Percentiles rank a stretch among this genome's conserved stretches.
These are phyloP conservation scores for Geopemphigus sp. DNA, from an alignment of 1,140 invertebrate species.

Conservation along the genomic window DNA sequence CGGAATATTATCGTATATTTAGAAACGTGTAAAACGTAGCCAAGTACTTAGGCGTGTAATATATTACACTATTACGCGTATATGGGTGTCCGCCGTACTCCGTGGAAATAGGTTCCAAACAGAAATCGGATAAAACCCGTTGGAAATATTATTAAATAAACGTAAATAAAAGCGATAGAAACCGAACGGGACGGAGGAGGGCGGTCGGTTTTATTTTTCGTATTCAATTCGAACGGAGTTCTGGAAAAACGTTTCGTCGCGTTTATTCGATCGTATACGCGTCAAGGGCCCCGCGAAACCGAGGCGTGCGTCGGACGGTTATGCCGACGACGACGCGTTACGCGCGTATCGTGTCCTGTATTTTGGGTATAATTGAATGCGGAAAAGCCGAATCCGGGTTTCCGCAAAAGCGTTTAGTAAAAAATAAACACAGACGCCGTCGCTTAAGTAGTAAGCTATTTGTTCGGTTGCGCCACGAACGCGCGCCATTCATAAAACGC, in stretches of 20 bases:
- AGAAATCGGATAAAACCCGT: too few relatives aligned
- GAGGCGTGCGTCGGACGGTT: background rate
- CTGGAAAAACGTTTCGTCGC: background rate
- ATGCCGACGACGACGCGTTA: background rate
- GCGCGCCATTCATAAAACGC: too few relatives aligned
- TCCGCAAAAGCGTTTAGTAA: background rate
- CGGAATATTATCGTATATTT: too few relatives aligned
- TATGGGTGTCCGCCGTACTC: too few relatives aligned
- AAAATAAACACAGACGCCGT: background rate
- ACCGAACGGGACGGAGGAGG: background rate
- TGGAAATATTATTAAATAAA: too few relatives aligned
- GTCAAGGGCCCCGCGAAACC: background rate
- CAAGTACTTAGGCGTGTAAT: too few relatives aligned
- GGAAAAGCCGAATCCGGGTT: background rate
- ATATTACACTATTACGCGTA: too few relatives aligned
- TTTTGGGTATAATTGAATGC: too few relatives aligned
- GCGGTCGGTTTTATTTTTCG: background rate
- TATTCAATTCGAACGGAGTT: background rate
- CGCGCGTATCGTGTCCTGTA: background rate
- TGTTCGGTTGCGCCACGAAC: too few relatives aligned
- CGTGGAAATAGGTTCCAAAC: too few relatives aligned
- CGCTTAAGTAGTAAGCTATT: too few relatives aligned
- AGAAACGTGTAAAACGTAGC: too few relatives aligned
- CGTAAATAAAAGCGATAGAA: background rate
- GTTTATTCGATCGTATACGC: constrained; percentile 3